Evolutionary conservation across 2,797 vertebrate species (phyloP).

Genomic region (Austrolebias charrua): DNA sequence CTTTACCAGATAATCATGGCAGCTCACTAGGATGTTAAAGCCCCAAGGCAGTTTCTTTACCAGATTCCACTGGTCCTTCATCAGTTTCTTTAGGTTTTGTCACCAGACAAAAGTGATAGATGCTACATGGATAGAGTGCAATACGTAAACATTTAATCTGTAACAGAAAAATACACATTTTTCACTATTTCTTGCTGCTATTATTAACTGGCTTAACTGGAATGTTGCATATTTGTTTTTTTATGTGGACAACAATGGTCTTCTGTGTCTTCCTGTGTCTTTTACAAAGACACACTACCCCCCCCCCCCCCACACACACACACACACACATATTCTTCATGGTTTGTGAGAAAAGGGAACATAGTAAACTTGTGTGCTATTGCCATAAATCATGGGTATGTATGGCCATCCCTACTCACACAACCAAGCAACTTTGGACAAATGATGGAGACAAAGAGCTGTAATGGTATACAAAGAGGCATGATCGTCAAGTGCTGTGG

Average conservation of each 20-base stretch:
- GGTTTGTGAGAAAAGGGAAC: background rate
- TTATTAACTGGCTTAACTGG: background rate
- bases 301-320: too few relatives aligned
- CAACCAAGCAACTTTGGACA: slow-evolving; percentile 23
- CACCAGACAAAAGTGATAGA: background rate
- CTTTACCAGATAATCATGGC: background rate
- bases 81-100: slow-evolving; percentile 3
- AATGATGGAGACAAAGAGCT: slow-evolving; percentile 17
- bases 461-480: background rate
- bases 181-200: background rate
- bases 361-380: slow-evolving; percentile 4
- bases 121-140: background rate
- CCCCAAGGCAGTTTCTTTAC: background rate
- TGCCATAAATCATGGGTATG: slow-evolving; percentile 13
- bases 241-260: background rate
- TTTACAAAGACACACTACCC: too few relatives aligned
- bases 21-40: background rate
- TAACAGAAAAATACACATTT: background rate
- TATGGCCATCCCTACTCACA: slow-evolving; percentile 3
- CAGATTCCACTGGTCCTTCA: background rate
- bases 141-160: background rate
- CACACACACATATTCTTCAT: background rate
- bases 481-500: slow-evolving; percentile 17
- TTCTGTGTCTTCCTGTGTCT: background rate
- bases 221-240: background rate